These are phyloP conservation scores for Homarus americanus DNA, from an alignment of 1,140 invertebrate species.

Conservation along the genomic window DNA sequence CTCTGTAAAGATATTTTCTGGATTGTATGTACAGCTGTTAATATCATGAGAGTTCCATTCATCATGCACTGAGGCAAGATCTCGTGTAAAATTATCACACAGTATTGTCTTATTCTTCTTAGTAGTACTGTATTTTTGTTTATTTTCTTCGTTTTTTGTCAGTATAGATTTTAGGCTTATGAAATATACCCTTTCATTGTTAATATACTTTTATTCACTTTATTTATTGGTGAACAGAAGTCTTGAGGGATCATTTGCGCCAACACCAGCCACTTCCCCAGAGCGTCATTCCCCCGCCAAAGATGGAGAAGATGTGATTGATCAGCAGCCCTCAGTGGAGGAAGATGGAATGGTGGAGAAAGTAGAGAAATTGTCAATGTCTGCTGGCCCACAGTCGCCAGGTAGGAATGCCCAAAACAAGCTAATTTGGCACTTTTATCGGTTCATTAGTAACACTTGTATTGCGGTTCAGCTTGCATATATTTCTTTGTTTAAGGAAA, in stretches of 20 bases:
- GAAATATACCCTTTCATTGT: background rate
- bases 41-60: too few species aligned
- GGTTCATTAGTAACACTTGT: too few species aligned
- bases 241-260: slow-evolving; percentile 69
- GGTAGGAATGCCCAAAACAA: slow-evolving; percentile 20
- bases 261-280: slow-evolving; percentile 73
- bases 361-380: slow-evolving; percentile 30
- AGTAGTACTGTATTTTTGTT: too few species aligned
- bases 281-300: slow-evolving; percentile 43
- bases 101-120: too few species aligned
- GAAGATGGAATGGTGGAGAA: slow-evolving; percentile 62
- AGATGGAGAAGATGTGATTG: slow-evolving; percentile 22
- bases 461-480: too few species aligned
- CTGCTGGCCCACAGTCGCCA: slow-evolving; percentile 55
- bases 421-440: background rate
- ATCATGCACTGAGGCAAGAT: too few species aligned
- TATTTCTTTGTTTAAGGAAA: too few species aligned
- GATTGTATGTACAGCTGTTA: too few species aligned
- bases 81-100: too few species aligned
- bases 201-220: background rate
- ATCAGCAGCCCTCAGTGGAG: slow-evolving; percentile 50
- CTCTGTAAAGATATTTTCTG: too few species aligned
- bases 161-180: background rate
- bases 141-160: too few species aligned
- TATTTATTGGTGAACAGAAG: slow-evolving; percentile 28